Percentiles rank a stretch among this genome's conserved stretches.
Evolutionary conservation across 2,797 vertebrate genomes (phyloP).

Genomic region (Danio albolineatus): DNA sequence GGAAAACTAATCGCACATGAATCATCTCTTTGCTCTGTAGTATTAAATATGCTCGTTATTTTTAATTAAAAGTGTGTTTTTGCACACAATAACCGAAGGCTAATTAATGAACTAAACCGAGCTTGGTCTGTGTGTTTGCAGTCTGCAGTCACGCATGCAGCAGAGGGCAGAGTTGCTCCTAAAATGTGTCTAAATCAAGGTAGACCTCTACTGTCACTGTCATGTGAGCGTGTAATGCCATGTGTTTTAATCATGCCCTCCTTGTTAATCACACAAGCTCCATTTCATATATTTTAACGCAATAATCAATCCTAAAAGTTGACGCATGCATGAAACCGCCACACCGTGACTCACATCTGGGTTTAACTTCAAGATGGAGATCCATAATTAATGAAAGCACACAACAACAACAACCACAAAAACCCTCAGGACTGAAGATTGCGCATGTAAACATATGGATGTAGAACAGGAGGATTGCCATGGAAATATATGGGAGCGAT

Average conservation of each 20-base stretch:
- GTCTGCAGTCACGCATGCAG: constrained; percentile 18
- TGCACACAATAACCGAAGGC: no score
- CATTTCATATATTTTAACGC: neutral
- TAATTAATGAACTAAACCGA: neutral
- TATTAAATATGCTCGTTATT: neutral
- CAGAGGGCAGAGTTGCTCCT: constrained; percentile 57
- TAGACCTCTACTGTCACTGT: neutral
- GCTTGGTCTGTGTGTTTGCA: neutral
- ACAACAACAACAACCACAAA: neutral
- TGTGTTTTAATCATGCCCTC: constrained; percentile 32
- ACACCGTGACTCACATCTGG: neutral
- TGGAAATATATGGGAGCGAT: constrained; percentile 21
- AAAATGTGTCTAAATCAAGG: neutral
- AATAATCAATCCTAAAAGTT: neutral
- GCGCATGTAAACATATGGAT: constrained; percentile 40
- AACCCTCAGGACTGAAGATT: constrained; percentile 11
- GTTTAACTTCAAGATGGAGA: constrained; percentile 33
- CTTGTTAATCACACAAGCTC: constrained; percentile 14
- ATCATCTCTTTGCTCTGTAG: neutral
- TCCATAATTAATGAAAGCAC: constrained; percentile 39
- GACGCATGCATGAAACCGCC: neutral
- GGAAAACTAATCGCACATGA: no score
- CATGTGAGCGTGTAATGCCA: neutral
- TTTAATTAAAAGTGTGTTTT: neutral
- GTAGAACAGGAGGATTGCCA: constrained; percentile 29